Evolutionary conservation across 2,113 vertebrate species (phyloP), one percentile per base, ranked within the genome.

Genomic region (Raja brachyura): DNA sequence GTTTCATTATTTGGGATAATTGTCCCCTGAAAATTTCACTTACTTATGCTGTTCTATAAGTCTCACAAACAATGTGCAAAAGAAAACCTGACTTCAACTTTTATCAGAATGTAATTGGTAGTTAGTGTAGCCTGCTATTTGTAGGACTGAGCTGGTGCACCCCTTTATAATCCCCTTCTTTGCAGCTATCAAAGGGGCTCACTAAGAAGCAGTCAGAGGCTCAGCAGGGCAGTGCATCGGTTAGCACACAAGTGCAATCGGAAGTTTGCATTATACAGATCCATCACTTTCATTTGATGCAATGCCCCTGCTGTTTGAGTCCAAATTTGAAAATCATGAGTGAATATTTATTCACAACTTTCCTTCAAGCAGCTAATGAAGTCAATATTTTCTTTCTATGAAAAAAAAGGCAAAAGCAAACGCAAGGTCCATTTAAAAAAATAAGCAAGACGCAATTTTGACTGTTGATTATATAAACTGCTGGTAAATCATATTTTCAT

Each of bases 101-200:
- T 98, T 98, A 98, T 97, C 96, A 96, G 97, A 93, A 97, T 97
- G 96, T 98, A 98, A 98, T 98, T 97, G 97, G 97, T 98, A 97
- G 97, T 98, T 98, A 98, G n/a, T n/a, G n/a, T n/a, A n/a, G 97
- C 97, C 97, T 97, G 97, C 97, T 97, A 97, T 98, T 98, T 98
- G 97, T 97, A 97, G 98, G 97, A 97, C 97, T 97, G 97, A 97
- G 96, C 96, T 96, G 96, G 95, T 95, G 96, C 97, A 96, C 97
- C 96, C 96, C 96, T 95, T 96, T 48, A 96, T 96, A 96, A 96
- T 97, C 96, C 96, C 96, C 96, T 96, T 95, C 95, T 97, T 98
- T 98, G 97, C 96, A 97, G 96, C 97, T 96, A 98, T 97, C 97
- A 97, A 97, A 97, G 97, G 97, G 96, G 96, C 97, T 98, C 97